phyloP scores from a whole-genome alignment of 2,888 invertebrate genomes.

The Hirtodrosophila confusa region DNA sequence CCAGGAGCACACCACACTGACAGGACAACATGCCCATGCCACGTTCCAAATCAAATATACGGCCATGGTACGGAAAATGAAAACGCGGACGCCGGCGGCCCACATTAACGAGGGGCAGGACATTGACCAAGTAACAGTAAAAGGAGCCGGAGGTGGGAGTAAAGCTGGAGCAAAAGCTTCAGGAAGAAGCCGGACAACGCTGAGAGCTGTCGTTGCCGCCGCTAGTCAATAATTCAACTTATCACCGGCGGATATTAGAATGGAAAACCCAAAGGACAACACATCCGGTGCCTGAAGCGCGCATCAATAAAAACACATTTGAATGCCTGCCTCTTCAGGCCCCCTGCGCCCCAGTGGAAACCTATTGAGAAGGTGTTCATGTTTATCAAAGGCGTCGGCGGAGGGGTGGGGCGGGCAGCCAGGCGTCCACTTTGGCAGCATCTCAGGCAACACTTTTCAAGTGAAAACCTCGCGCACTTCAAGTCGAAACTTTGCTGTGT shows the following conservation, averaged over 20 bases:
- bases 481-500: conserved; percentile 54
- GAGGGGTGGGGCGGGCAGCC: conserved; percentile 6
- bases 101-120: conserved; percentile 47
- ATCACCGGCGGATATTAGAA: conserved; percentile 83
- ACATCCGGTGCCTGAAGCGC: conserved; percentile 67
- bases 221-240: conserved; percentile 82
- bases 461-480: conserved; percentile 66
- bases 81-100: conserved; percentile 32
- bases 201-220: conserved; percentile 19
- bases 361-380: conserved; percentile 72
- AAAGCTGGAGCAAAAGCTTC: conserved; percentile 8
- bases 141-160: conserved; percentile 4
- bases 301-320: conserved; percentile 77
- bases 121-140: conserved; percentile 45
- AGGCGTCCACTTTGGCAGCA: conserved; percentile 56
- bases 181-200: conserved; percentile 43
- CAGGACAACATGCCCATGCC: conserved; percentile 21
- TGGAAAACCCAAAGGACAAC: conserved; percentile 79
- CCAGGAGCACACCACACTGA: not conserved
- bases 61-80: conserved; percentile 40
- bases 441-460: conserved; percentile 66
- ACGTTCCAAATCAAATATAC: conserved; percentile 67
- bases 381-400: conserved; percentile 56
- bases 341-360: not conserved
- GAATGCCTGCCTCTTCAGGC: conserved; percentile 34